Conservation (phyloP, 2,888 invertebrate genomes). For the Drosophila neutralis region DNA sequence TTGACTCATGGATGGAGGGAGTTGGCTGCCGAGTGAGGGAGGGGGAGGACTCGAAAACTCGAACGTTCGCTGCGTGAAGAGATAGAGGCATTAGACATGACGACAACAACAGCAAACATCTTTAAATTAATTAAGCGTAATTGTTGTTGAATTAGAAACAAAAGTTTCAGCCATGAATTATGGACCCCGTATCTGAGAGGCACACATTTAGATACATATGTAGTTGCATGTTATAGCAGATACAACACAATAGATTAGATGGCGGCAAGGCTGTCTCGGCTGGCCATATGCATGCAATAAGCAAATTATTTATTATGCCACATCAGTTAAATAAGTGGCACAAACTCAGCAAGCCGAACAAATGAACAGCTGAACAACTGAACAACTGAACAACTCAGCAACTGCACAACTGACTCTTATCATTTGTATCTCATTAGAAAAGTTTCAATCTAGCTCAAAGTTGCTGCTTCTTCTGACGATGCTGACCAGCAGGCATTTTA, state of each 20-base stretch:
- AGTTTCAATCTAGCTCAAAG: conserved; percentile 63
- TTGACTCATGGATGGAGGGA: conserved; percentile 12
- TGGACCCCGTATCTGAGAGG: conserved; percentile 42
- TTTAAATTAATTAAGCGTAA: conserved; percentile 80
- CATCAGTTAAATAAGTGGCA: conserved; percentile 72
- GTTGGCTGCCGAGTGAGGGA: conserved; percentile 1
- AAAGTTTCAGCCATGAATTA: conserved; percentile 75
- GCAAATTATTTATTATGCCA: conserved; percentile 78
- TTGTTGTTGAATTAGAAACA: conserved; percentile 78
- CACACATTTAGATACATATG: conserved; percentile 39
- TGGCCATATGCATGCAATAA: conserved; percentile 72
- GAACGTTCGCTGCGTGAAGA: conserved; percentile 22
- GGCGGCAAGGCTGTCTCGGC: conserved; percentile 6
- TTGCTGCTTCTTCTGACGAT: conserved; percentile 37
- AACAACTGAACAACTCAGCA: conserved; percentile 12
- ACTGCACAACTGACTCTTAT: conserved; percentile 68
- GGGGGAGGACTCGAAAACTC: conserved; percentile 9
- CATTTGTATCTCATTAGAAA: conserved; percentile 78
- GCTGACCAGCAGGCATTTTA: conserved; percentile 41
- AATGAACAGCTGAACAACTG: conserved; percentile 8
- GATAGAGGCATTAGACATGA: conserved; percentile 52
- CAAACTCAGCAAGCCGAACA: conserved; percentile 31
- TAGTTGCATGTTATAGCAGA: conserved; percentile 49
- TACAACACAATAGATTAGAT: conserved; percentile 53
- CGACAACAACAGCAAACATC: conserved; percentile 61